Evolutionary conservation across 2,888 invertebrate species (phyloP).

Genomic region (Papilio demoleus): DNA sequence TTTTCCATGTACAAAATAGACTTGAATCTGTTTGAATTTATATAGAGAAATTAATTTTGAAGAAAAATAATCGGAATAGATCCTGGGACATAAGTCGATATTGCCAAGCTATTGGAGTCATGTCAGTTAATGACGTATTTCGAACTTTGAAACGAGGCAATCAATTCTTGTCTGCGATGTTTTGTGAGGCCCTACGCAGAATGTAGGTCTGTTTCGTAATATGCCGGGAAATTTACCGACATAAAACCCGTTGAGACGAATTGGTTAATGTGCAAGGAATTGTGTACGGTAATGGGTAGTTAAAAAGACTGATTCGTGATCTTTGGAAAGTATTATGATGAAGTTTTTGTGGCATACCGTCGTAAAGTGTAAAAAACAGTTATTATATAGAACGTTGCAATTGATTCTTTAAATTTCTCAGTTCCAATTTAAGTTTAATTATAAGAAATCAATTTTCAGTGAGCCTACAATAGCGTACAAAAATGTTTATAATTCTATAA

Average conservation of each 20-base stretch:
- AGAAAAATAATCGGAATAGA: neutral
- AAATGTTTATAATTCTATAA: neutral
- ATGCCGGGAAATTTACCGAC: constrained; percentile 26
- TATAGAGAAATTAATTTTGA: no score
- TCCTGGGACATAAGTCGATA: neutral
- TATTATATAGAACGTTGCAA: no score
- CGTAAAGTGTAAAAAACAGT: no score
- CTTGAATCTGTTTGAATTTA: no score
- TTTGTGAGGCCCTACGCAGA: constrained; percentile 14
- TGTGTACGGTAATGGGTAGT: neutral
- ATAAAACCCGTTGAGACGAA: neutral
- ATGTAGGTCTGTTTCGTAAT: constrained; percentile 19
- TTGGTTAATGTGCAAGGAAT: neutral
- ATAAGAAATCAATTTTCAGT: neutral
- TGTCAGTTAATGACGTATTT: neutral
- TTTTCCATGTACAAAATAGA: no score
- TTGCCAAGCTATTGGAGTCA: neutral
- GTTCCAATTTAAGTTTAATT: neutral
- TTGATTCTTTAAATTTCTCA: no score
- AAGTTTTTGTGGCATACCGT: no score
- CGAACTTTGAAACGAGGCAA: neutral
- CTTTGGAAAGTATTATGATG: neutral
- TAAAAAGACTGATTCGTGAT: neutral
- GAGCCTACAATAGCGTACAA: neutral
- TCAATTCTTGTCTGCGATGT: constrained; percentile 5